Evolutionary conservation across 2,888 invertebrate genomes (phyloP), one percentile per base, ranked within the genome.

Genomic region (Lepidonotus clava): DNA sequence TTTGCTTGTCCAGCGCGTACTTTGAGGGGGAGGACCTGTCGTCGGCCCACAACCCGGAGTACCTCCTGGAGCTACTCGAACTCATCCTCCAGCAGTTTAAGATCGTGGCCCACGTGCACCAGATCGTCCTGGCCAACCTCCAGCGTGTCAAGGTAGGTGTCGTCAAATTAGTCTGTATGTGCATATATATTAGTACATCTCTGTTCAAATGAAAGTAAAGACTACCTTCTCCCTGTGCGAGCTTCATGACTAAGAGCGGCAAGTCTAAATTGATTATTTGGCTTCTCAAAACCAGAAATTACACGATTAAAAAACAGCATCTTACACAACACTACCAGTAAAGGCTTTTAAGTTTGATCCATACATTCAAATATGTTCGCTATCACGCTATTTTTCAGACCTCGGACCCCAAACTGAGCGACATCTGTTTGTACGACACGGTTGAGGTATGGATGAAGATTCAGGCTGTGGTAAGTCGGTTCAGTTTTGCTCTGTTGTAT

Each of bases 391-490:
- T n/a, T 8, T 46, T 80, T 11, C 80, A 80, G 80, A 80, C 80
- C 4, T 46, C 80, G 14, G 46, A 80, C 32, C 80, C 80, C 1
- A 80, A 84, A 24, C 84, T 88, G 32, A 88, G 88, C 24, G 89
- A 88, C 41, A 87, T 90, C 51, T 84, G 86, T 67, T 93, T 96
- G 76, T 97, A 97, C 92, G 96, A 96, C 91, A 95, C 96, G 92
- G 95, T 96, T 56, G 97, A 97, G 93, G 97, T 97, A 90, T 98
- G 98, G 98, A 96, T 96, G 66, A 97, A 97, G 91, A 97, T 98
- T 53, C 98, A 98, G 94, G 96, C 96, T 93, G 97, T 97, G 91
- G 97, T 98, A 91, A 89, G 92, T n/a, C n/a, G n/a, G n/a, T n/a
- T n/a, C n/a, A n/a, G n/a, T n/a, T n/a, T n/a, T n/a, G n/a, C n/a